phyloP scores from a whole-genome alignment of 2,113 vertebrate genomes.

The Ochotona princeps region DNA sequence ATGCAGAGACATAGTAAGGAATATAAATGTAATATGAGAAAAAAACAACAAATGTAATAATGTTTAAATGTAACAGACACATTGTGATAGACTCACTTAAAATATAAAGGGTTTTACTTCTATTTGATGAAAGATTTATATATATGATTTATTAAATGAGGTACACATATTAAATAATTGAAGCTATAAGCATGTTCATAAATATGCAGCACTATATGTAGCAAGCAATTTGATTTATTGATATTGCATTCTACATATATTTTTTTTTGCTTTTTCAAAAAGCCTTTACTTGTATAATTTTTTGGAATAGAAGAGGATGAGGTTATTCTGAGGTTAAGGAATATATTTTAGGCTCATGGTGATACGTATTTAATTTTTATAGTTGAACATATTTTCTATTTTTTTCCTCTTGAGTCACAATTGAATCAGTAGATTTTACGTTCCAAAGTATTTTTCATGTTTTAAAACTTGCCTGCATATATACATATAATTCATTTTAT shows the following conservation, averaged over 20 bases:
- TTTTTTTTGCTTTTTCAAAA: not conserved
- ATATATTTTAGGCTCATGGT: not conserved
- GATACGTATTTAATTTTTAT: not conserved
- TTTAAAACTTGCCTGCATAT: not conserved
- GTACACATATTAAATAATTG: not conserved
- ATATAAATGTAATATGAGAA: slow-evolving; percentile 12
- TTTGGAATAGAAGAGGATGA: not conserved
- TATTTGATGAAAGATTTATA: slow-evolving; percentile 26
- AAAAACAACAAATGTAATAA: slow-evolving; percentile 29
- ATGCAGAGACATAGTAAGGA: not conserved
- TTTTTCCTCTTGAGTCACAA: not conserved
- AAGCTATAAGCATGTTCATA: not conserved
- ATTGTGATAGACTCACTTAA: not conserved
- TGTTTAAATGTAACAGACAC: slow-evolving; percentile 38
- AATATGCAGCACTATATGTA: not conserved
- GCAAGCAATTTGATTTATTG: not conserved
- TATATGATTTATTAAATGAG: not conserved
- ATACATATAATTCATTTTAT: not conserved
- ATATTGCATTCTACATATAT: not conserved
- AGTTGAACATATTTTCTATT: not conserved
- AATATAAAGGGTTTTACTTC: not conserved
- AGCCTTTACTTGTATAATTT: not conserved
- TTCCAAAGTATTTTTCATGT: not conserved
- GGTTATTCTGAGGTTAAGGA: not conserved
- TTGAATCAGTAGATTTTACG: not conserved